These are phyloP conservation scores for Ploceus nigricollis DNA, from an alignment of 2,113 vertebrate genomes.

Conservation along the genomic window DNA sequence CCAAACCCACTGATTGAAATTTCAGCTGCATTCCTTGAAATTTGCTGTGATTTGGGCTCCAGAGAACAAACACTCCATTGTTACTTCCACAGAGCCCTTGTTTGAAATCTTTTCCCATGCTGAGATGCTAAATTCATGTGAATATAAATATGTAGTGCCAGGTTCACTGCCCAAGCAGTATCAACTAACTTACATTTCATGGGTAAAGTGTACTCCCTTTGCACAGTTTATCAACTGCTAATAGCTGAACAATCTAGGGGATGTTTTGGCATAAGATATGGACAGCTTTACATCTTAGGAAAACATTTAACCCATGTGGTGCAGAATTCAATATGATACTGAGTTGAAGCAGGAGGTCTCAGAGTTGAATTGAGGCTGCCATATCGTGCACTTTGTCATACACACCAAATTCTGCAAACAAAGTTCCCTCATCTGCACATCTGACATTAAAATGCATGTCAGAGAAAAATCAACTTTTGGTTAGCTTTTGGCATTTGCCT, in stretches of 20 bases:
- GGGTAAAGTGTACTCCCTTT: neutral
- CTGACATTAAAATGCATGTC: neutral
- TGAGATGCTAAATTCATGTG: slow-evolving; percentile 3
- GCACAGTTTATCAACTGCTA: neutral
- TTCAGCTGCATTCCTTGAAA: slow-evolving; percentile 53
- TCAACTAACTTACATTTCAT: neutral
- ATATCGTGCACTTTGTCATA: neutral
- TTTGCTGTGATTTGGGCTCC: slow-evolving; percentile 30
- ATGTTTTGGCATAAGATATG: neutral
- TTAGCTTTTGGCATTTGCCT: neutral
- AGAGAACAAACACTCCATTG: slow-evolving; percentile 40
- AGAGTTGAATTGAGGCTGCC: neutral
- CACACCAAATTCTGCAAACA: neutral
- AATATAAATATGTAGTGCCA: neutral
- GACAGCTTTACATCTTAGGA: neutral
- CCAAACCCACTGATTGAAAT: slow-evolving; percentile 12
- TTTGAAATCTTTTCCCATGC: slow-evolving; percentile 12
- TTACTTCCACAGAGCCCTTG: slow-evolving; percentile 5
- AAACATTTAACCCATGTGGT: neutral
- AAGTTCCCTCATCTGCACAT: neutral
- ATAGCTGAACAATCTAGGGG: neutral
- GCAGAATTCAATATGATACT: neutral
- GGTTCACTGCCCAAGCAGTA: neutral
- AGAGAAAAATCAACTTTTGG: neutral
- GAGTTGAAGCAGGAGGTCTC: neutral